Evolutionary conservation across 23 tunicate genomes (phyloP), one percentile per base, ranked within the genome.

Genomic region (Diplosoma virens): DNA sequence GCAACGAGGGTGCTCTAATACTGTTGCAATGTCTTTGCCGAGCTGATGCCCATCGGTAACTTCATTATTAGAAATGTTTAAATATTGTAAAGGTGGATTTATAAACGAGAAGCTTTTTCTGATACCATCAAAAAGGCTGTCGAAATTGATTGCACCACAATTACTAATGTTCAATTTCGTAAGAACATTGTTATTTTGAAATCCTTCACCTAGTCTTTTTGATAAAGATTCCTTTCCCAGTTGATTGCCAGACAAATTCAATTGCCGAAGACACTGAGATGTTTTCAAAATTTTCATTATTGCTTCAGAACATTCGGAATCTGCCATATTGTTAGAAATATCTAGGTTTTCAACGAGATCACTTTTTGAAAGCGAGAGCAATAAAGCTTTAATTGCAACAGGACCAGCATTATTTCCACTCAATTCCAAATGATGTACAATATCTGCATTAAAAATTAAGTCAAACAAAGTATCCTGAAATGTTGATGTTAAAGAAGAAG

Each of bases 151-250:
- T 21, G 96, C 88, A 46, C 96, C 96, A 65, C 87, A 82, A 34
- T 75, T 70, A 54, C 76, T 77, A 0, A 89, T 6, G 35, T 78
- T 74, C 5, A 89, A 50, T n/a, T 75, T 37, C 37, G 68, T 37
- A 26, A 78, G 63, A 22, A 55, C 4, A 16, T 30, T 4, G 48
- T 82, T 76, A 21, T 18, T 25, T 0, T 18, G 34, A 32, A 82
- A 25, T 30, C 78, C 66, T 50, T 75, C 59, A 16, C 67, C 71
- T 58, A 82, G 47, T 30, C 77, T 33, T 25, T 75, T 37, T 20
- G 87, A 82, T 22, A 89, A 76, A 1, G 96, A 77, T 48, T 89
- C 96, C 33, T 82, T 89, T 14, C 96, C 96, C 16, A 89, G 67
- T 28, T 58, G 66, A 58, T 89, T 89, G 25, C 88, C 83, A 46